phyloP scores from a whole-genome alignment of 2,113 vertebrate genomes.

The Nothoprocta pentlandii region DNA sequence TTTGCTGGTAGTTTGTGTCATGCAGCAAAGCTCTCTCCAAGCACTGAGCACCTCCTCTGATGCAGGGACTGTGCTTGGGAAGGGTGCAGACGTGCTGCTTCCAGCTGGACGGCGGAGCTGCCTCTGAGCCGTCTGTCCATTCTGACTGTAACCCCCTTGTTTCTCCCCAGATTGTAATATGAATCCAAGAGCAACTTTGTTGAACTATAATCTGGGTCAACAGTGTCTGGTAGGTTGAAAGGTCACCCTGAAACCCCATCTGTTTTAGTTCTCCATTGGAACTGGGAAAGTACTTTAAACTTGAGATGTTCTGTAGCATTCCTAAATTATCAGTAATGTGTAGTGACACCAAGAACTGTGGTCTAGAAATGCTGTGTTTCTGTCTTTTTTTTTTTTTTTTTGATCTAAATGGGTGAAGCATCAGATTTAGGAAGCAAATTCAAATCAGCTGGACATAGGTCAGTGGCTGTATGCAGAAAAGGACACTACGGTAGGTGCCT shows the following conservation, averaged over 20 bases:
- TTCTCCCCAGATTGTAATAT: slow-evolving; percentile 42
- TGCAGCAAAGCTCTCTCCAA: background rate
- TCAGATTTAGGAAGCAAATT: slow-evolving; percentile 62
- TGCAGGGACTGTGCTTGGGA: background rate
- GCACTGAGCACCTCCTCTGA: background rate
- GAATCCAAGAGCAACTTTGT: slow-evolving; percentile 52
- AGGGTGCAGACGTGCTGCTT: background rate
- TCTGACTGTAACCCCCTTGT: background rate
- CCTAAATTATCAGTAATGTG: slow-evolving; percentile 65
- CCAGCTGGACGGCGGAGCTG: background rate
- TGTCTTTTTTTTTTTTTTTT: slow-evolving; percentile 24
- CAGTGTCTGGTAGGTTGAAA: slow-evolving; percentile 66
- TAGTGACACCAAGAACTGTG: slow-evolving; percentile 74
- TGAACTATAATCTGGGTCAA: slow-evolving; percentile 62
- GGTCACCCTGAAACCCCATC: slow-evolving; percentile 67
- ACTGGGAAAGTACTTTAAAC: slow-evolving; percentile 70
- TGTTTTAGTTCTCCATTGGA: slow-evolving; percentile 70
- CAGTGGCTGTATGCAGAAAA: slow-evolving; percentile 30
- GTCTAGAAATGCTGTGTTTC: slow-evolving; percentile 61
- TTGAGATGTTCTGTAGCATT: slow-evolving; percentile 66
- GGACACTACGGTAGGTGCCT: slow-evolving; percentile 7
- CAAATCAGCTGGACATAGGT: slow-evolving; percentile 59
- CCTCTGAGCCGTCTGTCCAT: background rate
- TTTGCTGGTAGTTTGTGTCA: background rate
- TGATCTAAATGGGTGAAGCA: slow-evolving; percentile 30